Conservation (phyloP, 2,113 vertebrate species). For the Sialia sialis region DNA sequence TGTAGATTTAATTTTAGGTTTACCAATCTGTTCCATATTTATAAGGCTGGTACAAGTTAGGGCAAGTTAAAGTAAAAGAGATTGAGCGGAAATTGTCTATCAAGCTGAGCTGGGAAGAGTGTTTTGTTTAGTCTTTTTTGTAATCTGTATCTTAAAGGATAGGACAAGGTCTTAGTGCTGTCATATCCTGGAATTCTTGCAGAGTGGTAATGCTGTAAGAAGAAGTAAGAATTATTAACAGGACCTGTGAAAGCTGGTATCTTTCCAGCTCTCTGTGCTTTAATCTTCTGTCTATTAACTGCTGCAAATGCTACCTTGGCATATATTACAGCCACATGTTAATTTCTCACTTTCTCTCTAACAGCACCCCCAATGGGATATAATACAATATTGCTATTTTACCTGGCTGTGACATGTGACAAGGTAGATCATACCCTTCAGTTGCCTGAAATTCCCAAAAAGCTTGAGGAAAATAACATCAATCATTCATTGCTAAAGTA, state of each 20-base stretch:
- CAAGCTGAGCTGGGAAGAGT: not conserved
- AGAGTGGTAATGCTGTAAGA: not conserved
- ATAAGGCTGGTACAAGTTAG: not conserved
- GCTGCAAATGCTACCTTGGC: not conserved
- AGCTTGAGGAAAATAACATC: conserved; percentile 1
- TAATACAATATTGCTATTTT: conserved; percentile 30
- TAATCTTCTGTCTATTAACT: conserved; percentile 25
- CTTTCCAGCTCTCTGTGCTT: not conserved
- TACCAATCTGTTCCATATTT: conserved; percentile 26
- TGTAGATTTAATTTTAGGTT: conserved; percentile 7
- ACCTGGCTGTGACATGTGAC: conserved; percentile 8
- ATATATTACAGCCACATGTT: conserved; percentile 15
- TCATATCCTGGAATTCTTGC: not conserved
- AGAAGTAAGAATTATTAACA: conserved; percentile 30
- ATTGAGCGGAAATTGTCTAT: not conserved
- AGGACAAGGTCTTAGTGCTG: not conserved
- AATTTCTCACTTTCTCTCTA: conserved; percentile 49
- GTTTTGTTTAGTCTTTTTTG: not conserved
- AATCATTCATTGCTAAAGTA: conserved; percentile 47
- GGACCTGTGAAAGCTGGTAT: conserved; percentile 9
- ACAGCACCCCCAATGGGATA: not conserved
- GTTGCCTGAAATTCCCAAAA: conserved; percentile 15
- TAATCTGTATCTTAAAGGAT: not conserved
- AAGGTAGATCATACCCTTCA: conserved; percentile 22
- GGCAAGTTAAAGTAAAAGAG: not conserved